A percentile compares a stretch with the other conserved stretches of the same genome.
Conservation (phyloP, 2,113 vertebrate species). For the Entomyzon cyanotis region DNA sequence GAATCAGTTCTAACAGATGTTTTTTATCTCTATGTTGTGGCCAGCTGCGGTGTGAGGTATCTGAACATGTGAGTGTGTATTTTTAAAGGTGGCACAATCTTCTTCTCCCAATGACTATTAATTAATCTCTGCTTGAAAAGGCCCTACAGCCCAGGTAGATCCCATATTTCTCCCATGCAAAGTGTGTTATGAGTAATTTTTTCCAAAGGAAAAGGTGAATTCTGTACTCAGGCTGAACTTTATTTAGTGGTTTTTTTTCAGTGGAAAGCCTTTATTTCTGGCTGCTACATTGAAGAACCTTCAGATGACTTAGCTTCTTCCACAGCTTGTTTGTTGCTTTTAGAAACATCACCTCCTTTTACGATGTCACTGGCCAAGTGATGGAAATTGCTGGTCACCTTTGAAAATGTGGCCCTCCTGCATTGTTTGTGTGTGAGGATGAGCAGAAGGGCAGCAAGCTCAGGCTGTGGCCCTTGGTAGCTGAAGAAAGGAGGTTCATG, state of each 20-base stretch:
- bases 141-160: background rate
- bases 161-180: background rate
- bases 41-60: background rate
- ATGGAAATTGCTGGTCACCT: background rate
- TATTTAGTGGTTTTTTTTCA: background rate
- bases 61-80: background rate
- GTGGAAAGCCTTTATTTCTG: background rate
- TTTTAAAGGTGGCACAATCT: background rate
- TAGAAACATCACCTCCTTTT: background rate
- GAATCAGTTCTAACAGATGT: background rate
- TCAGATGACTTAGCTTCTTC: background rate
- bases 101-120: background rate
- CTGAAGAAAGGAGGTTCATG: background rate
- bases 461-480: accelerated
- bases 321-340: background rate
- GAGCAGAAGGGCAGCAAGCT: background rate
- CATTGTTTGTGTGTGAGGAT: accelerated
- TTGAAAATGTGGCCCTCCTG: accelerated
- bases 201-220: background rate
- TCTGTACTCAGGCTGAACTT: background rate
- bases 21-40: background rate
- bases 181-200: background rate
- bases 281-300: background rate
- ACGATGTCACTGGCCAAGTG: background rate
- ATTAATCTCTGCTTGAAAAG: background rate